Evolutionary conservation across 2,113 vertebrate species (phyloP), one percentile per base, ranked within the genome.

Genomic region (Pica pica): DNA sequence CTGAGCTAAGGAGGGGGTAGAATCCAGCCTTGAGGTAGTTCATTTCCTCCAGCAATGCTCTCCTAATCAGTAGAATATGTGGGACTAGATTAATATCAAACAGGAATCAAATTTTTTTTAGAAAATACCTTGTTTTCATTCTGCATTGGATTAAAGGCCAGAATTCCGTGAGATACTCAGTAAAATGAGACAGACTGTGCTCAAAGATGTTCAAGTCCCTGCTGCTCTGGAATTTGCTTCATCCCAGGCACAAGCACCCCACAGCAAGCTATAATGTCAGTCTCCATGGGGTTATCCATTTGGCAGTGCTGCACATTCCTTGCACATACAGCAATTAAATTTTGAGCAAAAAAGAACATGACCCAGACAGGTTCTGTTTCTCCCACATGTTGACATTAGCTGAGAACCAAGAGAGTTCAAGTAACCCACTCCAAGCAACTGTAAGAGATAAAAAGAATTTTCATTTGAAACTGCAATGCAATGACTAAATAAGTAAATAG

Each of bases 331-430:
- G 81, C 42, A 85, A 73, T 30, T 57, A 76, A 65, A 8, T 82
- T 93, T 76, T 67, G 42, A 67, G 31, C 24, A 18, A 47, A 92
- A 83, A 26, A 78, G 91, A 50, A n/a, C 52, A 47, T 22, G 47
- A 92, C 74, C 13, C 27, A 71, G 68, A 74, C 39, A 89, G 60
- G 65, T 78, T 90, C 78, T 83, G 8, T 52, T 6, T 8, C 30
- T 89, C 33, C 79, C 44, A n/a, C 35, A 19, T 87, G 79, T 86
- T 90, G 79, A 95, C 42, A 74, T 80, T 88, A 96, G 83, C 59
- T 59, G 76, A 84, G 56, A 95, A 91, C 64, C 33, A 78, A 81
- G 30, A 89, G n/a, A 93, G 90, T 91, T 97, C 92, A 93, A 84
- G 69, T 7, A 84, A 78, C 19, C 13, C 69, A 82, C 78, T 8